Percentiles rank a stretch among this genome's conserved stretches.
Evolutionary conservation across 2,113 vertebrate genomes (phyloP).

Genomic region (Odontophorus gujanensis): DNA sequence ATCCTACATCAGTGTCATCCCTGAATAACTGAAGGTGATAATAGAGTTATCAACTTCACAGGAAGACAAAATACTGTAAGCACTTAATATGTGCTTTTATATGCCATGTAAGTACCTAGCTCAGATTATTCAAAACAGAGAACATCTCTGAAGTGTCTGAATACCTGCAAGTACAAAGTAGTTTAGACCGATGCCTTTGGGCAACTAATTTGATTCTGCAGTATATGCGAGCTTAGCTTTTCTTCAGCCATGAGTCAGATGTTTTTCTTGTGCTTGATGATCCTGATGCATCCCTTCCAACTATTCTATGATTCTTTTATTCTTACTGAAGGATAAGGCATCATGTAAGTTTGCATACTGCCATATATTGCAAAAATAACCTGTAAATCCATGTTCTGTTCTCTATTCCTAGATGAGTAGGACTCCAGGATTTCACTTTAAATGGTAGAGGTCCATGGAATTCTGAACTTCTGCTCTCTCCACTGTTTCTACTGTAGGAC

Average conservation of each 20-base stretch:
- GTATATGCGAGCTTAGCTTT: neutral
- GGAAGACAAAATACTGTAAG: neutral
- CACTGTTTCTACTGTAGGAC: neutral
- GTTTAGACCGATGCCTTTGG: neutral
- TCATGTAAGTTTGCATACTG: neutral
- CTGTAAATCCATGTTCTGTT: neutral
- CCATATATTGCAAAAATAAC: neutral
- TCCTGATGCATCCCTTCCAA: no score
- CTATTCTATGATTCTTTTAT: neutral
- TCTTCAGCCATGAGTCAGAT: neutral
- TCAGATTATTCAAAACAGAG: neutral
- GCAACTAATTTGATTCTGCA: neutral
- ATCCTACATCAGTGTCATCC: neutral
- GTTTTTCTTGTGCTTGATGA: neutral
- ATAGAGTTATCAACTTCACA: neutral
- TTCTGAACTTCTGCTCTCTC: fast-evolving
- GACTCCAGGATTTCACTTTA: neutral
- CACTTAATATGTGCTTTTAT: neutral
- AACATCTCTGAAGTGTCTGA: neutral
- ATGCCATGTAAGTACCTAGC: neutral
- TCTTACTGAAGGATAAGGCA: neutral
- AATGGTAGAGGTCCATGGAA: neutral
- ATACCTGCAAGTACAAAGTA: neutral
- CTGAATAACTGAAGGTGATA: neutral
- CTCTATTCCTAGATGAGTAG: neutral